Evolutionary conservation across 2,888 invertebrate genomes (phyloP), one percentile per base, ranked within the genome.

Genomic region (Epistrophella euchroma): DNA sequence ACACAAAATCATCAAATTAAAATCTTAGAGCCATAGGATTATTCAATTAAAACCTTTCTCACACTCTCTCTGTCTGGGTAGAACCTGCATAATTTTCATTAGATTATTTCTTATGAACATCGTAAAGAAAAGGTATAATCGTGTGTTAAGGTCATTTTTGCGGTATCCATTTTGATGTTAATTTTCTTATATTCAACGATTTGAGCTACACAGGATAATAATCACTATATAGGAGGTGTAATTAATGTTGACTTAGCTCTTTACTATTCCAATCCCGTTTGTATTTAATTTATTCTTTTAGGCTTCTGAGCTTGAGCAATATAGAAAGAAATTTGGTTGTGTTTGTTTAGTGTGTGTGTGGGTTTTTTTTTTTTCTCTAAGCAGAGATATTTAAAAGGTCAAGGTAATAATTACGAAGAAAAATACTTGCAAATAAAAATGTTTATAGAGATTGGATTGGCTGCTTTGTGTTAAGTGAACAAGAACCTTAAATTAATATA

Each of bases 41-140:
- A 19, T 32, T 58, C 35, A 32, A 56, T 35, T 58, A 10, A 32
- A 32, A n/a, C 56, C 15, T 55, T 28, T 55, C 17, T 47, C 47
- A 19, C 9, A 28, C 32, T 10, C 22, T 13, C 2, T 11, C 3
- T 22, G 11, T 22, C 13, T 22, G 0, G 5, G 17, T 19, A 19
- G 13, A 13, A 13, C 11, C 56, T 58, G 56, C 56, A 58, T 58
- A 58, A 58, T 11, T 35, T 58, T 58, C 17, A 13, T 35, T 17
- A 35, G 19, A 58, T 58, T 55, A 28, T 32, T 35, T 58, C 35
- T 35, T 58, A 58, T 58, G 17, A 19, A 35, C 35, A 17, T 58
- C 35, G 6, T 58, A 58, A 58, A 35, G 56, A 32, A 32, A 32
- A 32, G 32, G 19, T 35, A 19, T 58, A 11, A 35, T 35, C 17